Base-by-base conservation (phyloP, 2,888 invertebrate species). In the Punctoribates punctum region DNA sequence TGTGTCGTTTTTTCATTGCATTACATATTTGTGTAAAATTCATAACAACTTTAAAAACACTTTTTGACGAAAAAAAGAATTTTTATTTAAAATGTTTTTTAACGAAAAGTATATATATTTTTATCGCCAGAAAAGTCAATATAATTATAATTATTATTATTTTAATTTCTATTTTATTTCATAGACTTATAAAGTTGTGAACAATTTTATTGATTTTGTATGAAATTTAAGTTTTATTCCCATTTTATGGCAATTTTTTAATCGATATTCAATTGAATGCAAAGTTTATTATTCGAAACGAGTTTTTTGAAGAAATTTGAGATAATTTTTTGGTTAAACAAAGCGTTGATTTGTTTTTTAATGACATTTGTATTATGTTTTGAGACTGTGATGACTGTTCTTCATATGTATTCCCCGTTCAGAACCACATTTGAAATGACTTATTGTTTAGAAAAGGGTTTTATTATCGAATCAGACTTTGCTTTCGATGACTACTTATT, bases 1-100 rank as follows among this genome's bases (percentile, higher is more conserved):
- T n/a, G 51, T 51, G n/a, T 51, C 51, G 4, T 2, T 51, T 51
- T 51, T 51, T 51, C 51, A 51, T 60, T 29, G 17, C 67, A 67
- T 67, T 15, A 67, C 67, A 67, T 67, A 23, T 67, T 67, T 67
- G 42, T 62, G 67, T 67, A 67, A 42, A 67, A 67, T 67, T 67
- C 67, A 67, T 67, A 11, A 67, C 5, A 38, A 67, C 15, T 67
- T 42, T 65, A 11, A 17, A 38, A 27, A 57, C 54, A 57, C 9
- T 9, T 23, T 23, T 11, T 20, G 38, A 67, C 9, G 13, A 42
- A 42, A 38, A 60, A 60, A 60, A 5, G 17, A 57, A 20, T 57
- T 57, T 65, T 38, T 67, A 67, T 27, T 67, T 20, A 67, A 67
- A 27, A 60, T 60, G 27, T 60, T 60, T 60, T 48, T 57, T 60